Percentiles rank a stretch among this genome's conserved stretches.
Conservation (phyloP, 2,797 vertebrate genomes). For the Leuciscus waleckii region DNA sequence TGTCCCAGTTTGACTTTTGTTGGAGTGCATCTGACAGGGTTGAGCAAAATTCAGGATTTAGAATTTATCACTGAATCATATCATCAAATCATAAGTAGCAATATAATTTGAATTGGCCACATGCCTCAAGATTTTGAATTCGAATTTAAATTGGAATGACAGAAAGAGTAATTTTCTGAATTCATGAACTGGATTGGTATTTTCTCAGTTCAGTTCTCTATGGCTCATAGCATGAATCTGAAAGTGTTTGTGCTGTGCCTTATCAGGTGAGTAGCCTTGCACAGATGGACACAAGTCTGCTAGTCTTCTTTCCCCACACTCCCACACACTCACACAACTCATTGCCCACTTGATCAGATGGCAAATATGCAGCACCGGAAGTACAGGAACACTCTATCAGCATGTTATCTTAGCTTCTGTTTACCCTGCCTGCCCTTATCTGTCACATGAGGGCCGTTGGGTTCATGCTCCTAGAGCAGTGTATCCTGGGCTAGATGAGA, state of each 20-base stretch:
- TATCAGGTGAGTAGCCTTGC: conserved; percentile 33
- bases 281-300: conserved; percentile 32
- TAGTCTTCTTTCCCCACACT: conserved; percentile 24
- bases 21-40: conserved; percentile 28
- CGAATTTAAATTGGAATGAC: neutral
- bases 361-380: conserved; percentile 81
- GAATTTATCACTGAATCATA: neutral
- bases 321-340: conserved; percentile 47
- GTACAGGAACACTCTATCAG: conserved; percentile 82
- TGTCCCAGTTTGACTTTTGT: conserved; percentile 43
- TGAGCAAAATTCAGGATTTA: conserved; percentile 12
- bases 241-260: conserved; percentile 18
- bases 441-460: conserved; percentile 78
- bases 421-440: conserved; percentile 80
- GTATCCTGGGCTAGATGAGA: conserved; percentile 54
- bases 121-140: neutral
- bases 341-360: conserved; percentile 64
- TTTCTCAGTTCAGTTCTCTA: neutral
- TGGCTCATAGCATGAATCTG: neutral
- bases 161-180: neutral
- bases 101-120: neutral
- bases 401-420: conserved; percentile 77
- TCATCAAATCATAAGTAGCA: neutral
- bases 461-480: conserved; percentile 61
- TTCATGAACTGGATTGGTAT: neutral